Percentiles rank a stretch among this genome's conserved stretches.
Conservation (phyloP, 1,140 invertebrate genomes). For the Glossosoma conforme region DNA sequence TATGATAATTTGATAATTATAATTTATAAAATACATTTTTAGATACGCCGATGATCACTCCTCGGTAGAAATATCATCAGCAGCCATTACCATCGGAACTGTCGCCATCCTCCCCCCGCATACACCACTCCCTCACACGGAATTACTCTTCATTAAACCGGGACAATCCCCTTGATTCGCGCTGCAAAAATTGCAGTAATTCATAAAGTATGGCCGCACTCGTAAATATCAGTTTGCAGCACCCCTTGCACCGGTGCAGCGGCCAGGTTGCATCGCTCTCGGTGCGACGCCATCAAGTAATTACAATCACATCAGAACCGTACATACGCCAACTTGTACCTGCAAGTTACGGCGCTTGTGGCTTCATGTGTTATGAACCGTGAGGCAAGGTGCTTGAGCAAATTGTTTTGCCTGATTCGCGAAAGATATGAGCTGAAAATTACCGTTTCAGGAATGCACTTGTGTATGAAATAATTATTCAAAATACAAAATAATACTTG, state of each 20-base stretch:
- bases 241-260: neutral
- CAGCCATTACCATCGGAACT: constrained; percentile 17
- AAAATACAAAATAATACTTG: too few species aligned
- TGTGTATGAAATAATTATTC: too few species aligned
- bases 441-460: too few species aligned
- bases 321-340: too few species aligned
- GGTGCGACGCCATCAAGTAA: constrained; percentile 4
- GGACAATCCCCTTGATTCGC: constrained; percentile 19
- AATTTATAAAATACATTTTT: too few species aligned
- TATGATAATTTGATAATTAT: too few species aligned
- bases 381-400: too few species aligned
- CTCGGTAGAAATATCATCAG: constrained; percentile 21
- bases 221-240: constrained; percentile 31
- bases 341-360: too few species aligned
- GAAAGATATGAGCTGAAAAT: too few species aligned
- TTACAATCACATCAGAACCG: constrained; percentile 7
- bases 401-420: too few species aligned
- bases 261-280: neutral
- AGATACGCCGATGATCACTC: constrained; percentile 12
- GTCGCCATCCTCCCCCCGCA: constrained; percentile 5
- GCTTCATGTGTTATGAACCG: too few species aligned
- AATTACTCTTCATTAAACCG: constrained; percentile 31
- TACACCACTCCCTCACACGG: constrained; percentile 5
- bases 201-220: constrained; percentile 27
- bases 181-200: constrained; percentile 29